Conservation (phyloP, 1,140 invertebrate genomes). For the Eueides isabella region DNA sequence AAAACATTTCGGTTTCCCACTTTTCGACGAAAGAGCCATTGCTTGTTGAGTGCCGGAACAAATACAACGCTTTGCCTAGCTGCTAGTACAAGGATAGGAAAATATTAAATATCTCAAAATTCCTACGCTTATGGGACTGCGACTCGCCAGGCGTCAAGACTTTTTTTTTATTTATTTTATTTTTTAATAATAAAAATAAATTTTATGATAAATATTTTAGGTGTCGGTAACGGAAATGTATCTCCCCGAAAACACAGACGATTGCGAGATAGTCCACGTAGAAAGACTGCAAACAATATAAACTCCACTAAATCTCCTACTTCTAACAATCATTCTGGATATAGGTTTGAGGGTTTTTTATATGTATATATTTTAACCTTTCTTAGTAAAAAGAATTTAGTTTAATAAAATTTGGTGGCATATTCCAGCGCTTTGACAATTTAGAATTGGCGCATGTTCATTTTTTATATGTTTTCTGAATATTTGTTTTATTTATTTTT, state of each 20-base stretch:
- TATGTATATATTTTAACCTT: background rate
- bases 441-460: too few relatives aligned
- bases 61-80: too few relatives aligned
- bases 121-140: too few relatives aligned
- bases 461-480: background rate
- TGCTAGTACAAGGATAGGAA: too few relatives aligned
- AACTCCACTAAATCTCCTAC: conserved; percentile 78
- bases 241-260: conserved; percentile 84
- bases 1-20: too few relatives aligned
- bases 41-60: too few relatives aligned
- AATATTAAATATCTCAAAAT: too few relatives aligned
- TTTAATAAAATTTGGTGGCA: too few relatives aligned
- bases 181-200: background rate
- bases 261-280: conserved; percentile 85
- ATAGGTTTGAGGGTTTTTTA: conserved; percentile 51
- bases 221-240: conserved; percentile 71
- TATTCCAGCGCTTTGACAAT: too few relatives aligned
- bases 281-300: conserved; percentile 83
- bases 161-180: background rate
- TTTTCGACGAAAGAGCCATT: too few relatives aligned
- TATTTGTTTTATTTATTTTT: too few relatives aligned
- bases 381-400: too few relatives aligned
- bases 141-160: background rate
- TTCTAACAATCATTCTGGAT: conserved; percentile 60
- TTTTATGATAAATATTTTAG: conserved; percentile 38